Evolutionary conservation across 2,113 vertebrate genomes (phyloP), one percentile per base, ranked within the genome.

Genomic region (Podocnemis expansa): DNA sequence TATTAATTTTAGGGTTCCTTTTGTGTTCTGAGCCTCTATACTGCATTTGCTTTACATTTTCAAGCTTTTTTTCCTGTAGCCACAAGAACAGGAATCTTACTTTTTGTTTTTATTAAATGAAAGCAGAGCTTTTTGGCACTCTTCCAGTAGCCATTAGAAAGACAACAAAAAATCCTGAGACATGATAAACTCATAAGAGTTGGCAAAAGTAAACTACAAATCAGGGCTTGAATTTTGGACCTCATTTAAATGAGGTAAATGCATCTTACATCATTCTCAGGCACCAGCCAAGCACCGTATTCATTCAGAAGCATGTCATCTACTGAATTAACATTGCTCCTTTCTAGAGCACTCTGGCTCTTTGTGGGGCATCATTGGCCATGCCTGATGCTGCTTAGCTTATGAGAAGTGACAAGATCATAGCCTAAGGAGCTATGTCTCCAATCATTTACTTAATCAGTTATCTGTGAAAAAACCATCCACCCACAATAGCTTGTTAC

Each of bases 51-150:
- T 82, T 90, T 70, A 76, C 22, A 19, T 4, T 83, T 94, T 78
- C 51, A 41, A 81, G 54, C 34, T 92, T 81, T 95, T 67, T 19
- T 82, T n/a, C n/a, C 70, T 75, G 34, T 73, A 43, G 76, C 41
- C 87, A 94, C 83, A 43, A 96, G 80, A 13, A 31, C 51, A 12
- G 94, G 51, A 95, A 55, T 31, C 34, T n/a, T 21, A 67, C 27
- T 12, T 13, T 58, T 58, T 58, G 6, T 63, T 63, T 63, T 16
- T 63, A n/a, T 63, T 63, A 94, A 93, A 81, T 1, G 47, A 93
- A 47, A 86, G 45, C 47, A 96, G 80, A 88, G 87, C 78, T 93
- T 34, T 93, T 88, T 81, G 92, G 86, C 84, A 92, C n/a, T 83
- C 29, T 87, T 88, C 60, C 43, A 5, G 10, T 22, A 2, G 79